A percentile compares a stretch with the other conserved stretches of the same genome.
These are phyloP conservation scores for Napeogenes sylphis DNA, from an alignment of 2,888 invertebrate species.

Conservation along the genomic window DNA sequence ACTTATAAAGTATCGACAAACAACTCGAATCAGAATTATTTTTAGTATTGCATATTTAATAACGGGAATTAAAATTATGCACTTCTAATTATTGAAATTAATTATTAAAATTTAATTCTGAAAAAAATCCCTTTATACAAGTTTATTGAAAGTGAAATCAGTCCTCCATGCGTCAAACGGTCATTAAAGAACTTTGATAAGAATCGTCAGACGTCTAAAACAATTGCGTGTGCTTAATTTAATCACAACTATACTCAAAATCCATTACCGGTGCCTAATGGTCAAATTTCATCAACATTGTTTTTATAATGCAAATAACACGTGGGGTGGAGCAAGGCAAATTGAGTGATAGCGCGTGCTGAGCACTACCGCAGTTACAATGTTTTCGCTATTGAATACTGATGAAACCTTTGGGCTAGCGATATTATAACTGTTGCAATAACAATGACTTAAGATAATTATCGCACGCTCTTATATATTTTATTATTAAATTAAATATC, in stretches of 20 bases:
- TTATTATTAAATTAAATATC: no score
- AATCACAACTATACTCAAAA: slow-evolving; percentile 64
- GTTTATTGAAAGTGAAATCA: background rate
- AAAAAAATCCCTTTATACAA: background rate
- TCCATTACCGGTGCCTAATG: slow-evolving; percentile 73
- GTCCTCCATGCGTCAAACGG: slow-evolving; percentile 14
- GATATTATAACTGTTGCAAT: slow-evolving; percentile 41
- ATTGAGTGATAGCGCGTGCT: slow-evolving; percentile 68
- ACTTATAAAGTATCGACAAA: slow-evolving; percentile 71
- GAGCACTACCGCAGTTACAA: slow-evolving; percentile 73
- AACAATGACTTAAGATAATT: no score
- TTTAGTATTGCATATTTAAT: background rate
- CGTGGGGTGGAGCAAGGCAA: slow-evolving; percentile 74
- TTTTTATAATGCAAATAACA: slow-evolving; percentile 78
- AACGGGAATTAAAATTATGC: background rate
- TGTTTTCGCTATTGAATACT: slow-evolving; percentile 74
- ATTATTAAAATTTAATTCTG: background rate
- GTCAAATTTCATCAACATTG: slow-evolving; percentile 73
- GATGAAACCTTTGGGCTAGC: slow-evolving; percentile 69
- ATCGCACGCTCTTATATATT: no score
- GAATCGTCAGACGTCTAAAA: slow-evolving; percentile 55
- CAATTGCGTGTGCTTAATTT: slow-evolving; percentile 71
- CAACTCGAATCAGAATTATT: slow-evolving; percentile 55
- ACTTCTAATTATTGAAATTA: background rate
- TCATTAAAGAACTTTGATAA: slow-evolving; percentile 26